Evolutionary conservation across 2,888 invertebrate species (phyloP).

Genomic region (Tortricodes alternella): DNA sequence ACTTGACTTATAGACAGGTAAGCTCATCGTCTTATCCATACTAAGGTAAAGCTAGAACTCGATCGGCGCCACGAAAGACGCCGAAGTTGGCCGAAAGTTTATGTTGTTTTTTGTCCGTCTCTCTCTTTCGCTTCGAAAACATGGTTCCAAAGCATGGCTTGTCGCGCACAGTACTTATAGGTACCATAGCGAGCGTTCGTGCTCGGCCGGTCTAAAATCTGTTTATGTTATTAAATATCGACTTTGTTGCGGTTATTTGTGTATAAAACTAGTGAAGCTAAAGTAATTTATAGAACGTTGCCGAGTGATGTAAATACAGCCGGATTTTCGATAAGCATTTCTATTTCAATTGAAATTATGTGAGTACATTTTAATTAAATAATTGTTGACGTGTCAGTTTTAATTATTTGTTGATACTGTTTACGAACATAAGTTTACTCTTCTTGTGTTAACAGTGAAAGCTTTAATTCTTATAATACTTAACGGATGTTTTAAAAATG

Average conservation of each 20-base stretch:
- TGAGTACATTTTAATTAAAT: constrained; percentile 25
- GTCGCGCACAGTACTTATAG: constrained; percentile 47
- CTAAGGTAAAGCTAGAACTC: constrained; percentile 50
- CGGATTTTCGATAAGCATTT: constrained; percentile 21
- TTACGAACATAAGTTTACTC: no score
- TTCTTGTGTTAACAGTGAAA: no score
- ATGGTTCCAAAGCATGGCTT: constrained; percentile 49
- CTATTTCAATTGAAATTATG: constrained; percentile 20
- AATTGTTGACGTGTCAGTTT: no score
- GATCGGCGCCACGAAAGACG: constrained; percentile 55
- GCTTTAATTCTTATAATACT: no score
- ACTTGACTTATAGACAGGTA: no score
- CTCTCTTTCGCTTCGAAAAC: constrained; percentile 67
- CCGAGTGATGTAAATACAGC: constrained; percentile 13
- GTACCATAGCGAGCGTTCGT: constrained; percentile 45
- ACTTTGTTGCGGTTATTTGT: constrained; percentile 67
- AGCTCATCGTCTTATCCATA: constrained; percentile 41
- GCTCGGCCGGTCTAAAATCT: constrained; percentile 37
- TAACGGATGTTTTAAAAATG: no score
- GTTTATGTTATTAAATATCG: constrained; percentile 56
- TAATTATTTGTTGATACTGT: no score
- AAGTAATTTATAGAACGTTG: constrained; percentile 30
- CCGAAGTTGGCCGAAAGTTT: constrained; percentile 69
- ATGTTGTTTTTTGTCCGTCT: constrained; percentile 69
- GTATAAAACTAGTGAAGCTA: constrained; percentile 46